Conservation (phyloP, 2,888 invertebrate species). For the Hydraecia micacea region DNA sequence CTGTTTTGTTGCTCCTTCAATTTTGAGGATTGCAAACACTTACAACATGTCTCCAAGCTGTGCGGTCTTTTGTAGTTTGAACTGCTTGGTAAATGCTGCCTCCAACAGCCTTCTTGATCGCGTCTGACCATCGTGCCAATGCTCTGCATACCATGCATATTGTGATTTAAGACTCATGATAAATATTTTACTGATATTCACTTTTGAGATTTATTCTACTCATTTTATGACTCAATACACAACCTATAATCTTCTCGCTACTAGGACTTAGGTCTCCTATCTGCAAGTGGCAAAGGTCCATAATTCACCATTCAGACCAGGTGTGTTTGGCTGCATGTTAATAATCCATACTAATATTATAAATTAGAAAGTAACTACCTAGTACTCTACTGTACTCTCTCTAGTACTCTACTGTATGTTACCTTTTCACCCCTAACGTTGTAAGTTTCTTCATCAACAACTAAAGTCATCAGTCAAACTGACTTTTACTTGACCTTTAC, state of each 20-base stretch:
- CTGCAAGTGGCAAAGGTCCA: background rate
- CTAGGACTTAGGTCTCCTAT: background rate
- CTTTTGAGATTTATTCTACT: background rate
- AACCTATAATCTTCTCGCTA: background rate
- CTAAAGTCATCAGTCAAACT: too few relatives aligned
- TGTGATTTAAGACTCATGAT: background rate
- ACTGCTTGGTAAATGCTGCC: background rate
- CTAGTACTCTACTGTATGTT: too few relatives aligned
- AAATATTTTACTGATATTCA: background rate
- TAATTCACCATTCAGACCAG: background rate
- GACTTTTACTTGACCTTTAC: too few relatives aligned
- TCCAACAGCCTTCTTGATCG: background rate
- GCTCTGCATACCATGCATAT: background rate
- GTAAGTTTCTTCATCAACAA: too few relatives aligned
- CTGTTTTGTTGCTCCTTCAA: too few relatives aligned
- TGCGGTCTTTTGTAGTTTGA: too few relatives aligned
- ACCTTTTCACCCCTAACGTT: too few relatives aligned
- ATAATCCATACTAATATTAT: background rate
- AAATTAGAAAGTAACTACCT: too few relatives aligned
- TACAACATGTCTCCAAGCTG: background rate
- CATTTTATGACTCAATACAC: background rate
- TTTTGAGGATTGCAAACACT: background rate
- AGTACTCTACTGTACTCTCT: too few relatives aligned
- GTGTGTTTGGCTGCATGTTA: background rate
- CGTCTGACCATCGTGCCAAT: background rate